These are phyloP conservation scores for Zootoca vivipara DNA, from an alignment of 2,113 vertebrate genomes.

Conservation along the genomic window DNA sequence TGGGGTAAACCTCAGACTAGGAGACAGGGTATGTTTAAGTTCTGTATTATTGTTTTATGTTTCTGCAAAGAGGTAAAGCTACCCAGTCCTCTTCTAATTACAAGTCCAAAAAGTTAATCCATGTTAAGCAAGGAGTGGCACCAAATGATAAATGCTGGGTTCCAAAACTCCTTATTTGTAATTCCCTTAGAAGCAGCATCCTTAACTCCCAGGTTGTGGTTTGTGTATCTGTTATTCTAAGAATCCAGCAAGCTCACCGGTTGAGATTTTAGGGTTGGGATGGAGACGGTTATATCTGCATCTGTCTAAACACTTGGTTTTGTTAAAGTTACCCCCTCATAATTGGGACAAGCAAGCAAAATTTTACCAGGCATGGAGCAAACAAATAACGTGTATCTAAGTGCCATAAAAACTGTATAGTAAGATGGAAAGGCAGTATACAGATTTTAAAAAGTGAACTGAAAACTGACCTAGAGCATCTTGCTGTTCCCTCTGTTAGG, in stretches of 20 bases:
- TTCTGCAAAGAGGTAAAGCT: not conserved
- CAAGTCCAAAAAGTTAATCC: not conserved
- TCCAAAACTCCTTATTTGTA: not conserved
- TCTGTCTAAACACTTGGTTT: not conserved
- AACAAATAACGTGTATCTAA: not conserved
- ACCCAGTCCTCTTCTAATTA: not conserved
- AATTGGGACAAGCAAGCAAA: not conserved
- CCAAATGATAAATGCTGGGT: not conserved
- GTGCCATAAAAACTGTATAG: too few relatives aligned
- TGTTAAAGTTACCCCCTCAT: not conserved
- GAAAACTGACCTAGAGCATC: too few relatives aligned
- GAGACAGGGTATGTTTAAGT: slow-evolving; percentile 83
- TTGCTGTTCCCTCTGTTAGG: not conserved
- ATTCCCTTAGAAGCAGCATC: not conserved
- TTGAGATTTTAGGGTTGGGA: slow-evolving; percentile 1
- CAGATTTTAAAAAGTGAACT: too few relatives aligned
- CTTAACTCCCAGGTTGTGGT: not conserved
- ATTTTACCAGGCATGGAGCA: not conserved
- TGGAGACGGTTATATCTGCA: not conserved
- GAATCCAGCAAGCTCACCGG: not conserved
- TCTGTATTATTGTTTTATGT: not conserved
- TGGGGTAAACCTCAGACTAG: slow-evolving; percentile 88
- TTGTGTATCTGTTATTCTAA: not conserved
- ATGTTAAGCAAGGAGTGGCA: not conserved
- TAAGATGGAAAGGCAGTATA: too few relatives aligned